A percentile compares a stretch with the other conserved stretches of the same genome.
These are phyloP conservation scores for Tetranychus piercei DNA, from an alignment of 2,888 invertebrate genomes.

Conservation along the genomic window DNA sequence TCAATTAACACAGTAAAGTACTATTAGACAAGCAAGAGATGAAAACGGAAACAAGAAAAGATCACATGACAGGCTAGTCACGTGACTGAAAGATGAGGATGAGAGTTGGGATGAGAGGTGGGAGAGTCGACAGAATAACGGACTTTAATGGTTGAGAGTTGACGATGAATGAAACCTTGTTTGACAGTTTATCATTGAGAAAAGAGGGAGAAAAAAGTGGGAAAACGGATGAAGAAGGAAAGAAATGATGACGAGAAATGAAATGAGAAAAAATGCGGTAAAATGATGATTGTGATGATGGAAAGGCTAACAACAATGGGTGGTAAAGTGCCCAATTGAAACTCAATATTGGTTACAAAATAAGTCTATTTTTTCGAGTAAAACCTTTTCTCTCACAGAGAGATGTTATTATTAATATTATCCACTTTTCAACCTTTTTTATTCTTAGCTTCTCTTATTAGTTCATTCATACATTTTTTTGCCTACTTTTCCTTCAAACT, in stretches of 20 bases:
- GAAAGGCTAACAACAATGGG: background rate
- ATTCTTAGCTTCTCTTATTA: background rate
- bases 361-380: background rate
- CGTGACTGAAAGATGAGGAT: background rate
- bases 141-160: background rate
- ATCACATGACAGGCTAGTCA: background rate
- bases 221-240: background rate
- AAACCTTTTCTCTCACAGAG: too few species aligned
- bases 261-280: background rate
- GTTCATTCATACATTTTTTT: background rate
- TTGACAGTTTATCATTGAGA: background rate
- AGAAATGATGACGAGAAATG: background rate
- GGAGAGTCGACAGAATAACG: background rate
- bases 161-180: background rate
- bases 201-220: conserved; percentile 1
- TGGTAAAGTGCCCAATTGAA: background rate
- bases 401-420: background rate
- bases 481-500: background rate
- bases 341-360: background rate
- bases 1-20: background rate
- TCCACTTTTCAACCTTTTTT: background rate
- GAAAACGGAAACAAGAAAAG: background rate
- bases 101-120: background rate
- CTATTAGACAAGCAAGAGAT: background rate
- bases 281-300: background rate